Base-by-base conservation (phyloP, 1,140 invertebrate genomes). In the Mercenaria mercenaria region DNA sequence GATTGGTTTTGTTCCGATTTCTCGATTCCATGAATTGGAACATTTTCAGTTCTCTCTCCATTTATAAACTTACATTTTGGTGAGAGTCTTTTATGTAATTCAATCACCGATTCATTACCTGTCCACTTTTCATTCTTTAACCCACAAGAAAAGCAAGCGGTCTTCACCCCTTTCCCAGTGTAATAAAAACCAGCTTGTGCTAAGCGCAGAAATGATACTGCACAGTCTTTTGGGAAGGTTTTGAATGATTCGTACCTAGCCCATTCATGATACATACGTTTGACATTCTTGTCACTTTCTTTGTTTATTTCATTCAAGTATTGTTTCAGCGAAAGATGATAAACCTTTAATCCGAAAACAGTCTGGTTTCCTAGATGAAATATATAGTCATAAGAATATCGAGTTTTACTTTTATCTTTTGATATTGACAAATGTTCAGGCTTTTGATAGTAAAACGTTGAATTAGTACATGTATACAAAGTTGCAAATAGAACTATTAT, bases 261-360 rank as follows among this genome's bases (percentile, higher is more conserved):
- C 76, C 76, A 80, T 80, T 80, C 76, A 37, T 50, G 26, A 23
- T 67, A 69, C 81, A 50, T 83, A 26, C 4, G 29, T 47, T 34
- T 96, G 92, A 34, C 97, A 96, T 18, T 98, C 20, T 61, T 29
- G 8, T n/a, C 29, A 8, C 59, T 61, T 6, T 61, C 23, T n/a
- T 61, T 29, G 4, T n/a, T 6, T 61, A 23, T 8, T 20, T n/a
- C 23, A n/a, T 61, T 61, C 6, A 61, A 11, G 20, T 61, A 61
- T 8, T 6, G 4, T 61, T 61, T 61, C 23, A 61, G 23, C 4
- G 59, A 61, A 23, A 29, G 20, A 6, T 6, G 59, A 29, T 61
- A 61, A 4, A 29, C 29, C 8, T 29, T n/a, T 6, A 61, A 4
- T 11, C 29, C 6, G 8, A 4, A 29, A 4, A 6, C 4, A n/a